Percentiles rank a stretch among this genome's conserved stretches.
Evolutionary conservation across 2,797 vertebrate species (phyloP).

Genomic region (Gouania willdenowi): DNA sequence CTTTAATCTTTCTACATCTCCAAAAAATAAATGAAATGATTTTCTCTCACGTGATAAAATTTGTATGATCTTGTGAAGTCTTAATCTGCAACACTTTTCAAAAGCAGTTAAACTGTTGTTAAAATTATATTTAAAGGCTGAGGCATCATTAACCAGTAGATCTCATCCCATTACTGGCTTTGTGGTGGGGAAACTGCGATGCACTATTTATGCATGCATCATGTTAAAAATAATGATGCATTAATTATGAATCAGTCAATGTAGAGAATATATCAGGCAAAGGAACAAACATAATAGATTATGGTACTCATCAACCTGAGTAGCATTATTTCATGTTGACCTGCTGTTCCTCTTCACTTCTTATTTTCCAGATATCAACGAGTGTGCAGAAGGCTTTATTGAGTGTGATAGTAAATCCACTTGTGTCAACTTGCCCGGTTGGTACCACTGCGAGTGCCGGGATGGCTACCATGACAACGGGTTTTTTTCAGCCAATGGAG

Average conservation of each 20-base stretch:
- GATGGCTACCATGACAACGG: constrained; percentile 99
- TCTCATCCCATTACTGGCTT: constrained; percentile 74
- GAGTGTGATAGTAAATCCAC: constrained; percentile 95
- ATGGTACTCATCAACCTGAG: constrained; percentile 13
- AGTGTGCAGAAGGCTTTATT: constrained; percentile 94
- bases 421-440: constrained; percentile 97
- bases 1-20: no score
- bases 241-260: constrained; percentile 48
- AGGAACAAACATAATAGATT: constrained; percentile 10
- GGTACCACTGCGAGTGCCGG: constrained; percentile 98
- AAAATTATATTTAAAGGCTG: constrained; percentile 73
- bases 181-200: constrained; percentile 50
- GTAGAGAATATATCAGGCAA: constrained; percentile 31
- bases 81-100: constrained; percentile 70
- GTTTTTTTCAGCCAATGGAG: constrained; percentile 91
- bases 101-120: constrained; percentile 70
- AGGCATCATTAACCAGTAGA: constrained; percentile 76
- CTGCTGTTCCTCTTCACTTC: not conserved
- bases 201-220: constrained; percentile 38
- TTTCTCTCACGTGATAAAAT: no score
- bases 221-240: constrained; percentile 33
- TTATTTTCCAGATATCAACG: constrained; percentile 86
- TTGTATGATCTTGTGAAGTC: no score
- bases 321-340: constrained; percentile 9
- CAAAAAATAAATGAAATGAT: no score